Base-by-base conservation (phyloP, 2,113 vertebrate genomes). In the Rhinogobius similis region DNA sequence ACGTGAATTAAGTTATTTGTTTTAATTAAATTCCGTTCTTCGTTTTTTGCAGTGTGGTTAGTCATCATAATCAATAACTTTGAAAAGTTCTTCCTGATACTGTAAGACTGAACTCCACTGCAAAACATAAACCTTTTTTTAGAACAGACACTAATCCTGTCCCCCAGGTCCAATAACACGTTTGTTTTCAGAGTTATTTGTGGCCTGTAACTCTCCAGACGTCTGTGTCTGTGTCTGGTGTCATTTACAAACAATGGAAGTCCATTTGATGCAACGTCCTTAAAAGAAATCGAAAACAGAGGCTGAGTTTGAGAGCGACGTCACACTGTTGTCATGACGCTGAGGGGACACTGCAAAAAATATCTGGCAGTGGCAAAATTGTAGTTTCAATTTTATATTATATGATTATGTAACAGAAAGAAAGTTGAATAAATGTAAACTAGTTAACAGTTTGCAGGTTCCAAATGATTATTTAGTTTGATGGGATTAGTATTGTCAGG, bases 121-220 rank as follows among this genome's bases (percentile, higher is more conserved):
- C 43, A 67, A 38, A 62, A 41, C 55, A 67, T 2, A 39, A 39
- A n/a, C n/a, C 50, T 63, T 56, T 71, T n/a, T n/a, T 64, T 46
- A 59, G 12, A 38, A 5, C 9, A 5, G 18, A 4, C 52, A 55
- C 62, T 38, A 26, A 52, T 71, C 32, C 20, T n/a, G 23, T 32
- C 55, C 5, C 27, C 27, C 2, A 29, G 13, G 21, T 32, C 36
- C 13, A 1, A 63, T 72, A 39, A 58, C 24, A 29, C 6, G 16
- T 5, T 29, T 58, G 52, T 26, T 27, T 24, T 8, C 13, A 58
- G 26, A 16, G 13, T 29, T 29, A 29, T 32, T 59, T 20, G 48
- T 72, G 62, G 11, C 5, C 3, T 61, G 48, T 27, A 9, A 48
- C 13, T 29, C 62, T 16, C 29, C n/a, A n/a, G n/a, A n/a, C n/a